Evolutionary conservation across 2,113 vertebrate species (phyloP).

Genomic region (Leucopsar rothschildi): DNA sequence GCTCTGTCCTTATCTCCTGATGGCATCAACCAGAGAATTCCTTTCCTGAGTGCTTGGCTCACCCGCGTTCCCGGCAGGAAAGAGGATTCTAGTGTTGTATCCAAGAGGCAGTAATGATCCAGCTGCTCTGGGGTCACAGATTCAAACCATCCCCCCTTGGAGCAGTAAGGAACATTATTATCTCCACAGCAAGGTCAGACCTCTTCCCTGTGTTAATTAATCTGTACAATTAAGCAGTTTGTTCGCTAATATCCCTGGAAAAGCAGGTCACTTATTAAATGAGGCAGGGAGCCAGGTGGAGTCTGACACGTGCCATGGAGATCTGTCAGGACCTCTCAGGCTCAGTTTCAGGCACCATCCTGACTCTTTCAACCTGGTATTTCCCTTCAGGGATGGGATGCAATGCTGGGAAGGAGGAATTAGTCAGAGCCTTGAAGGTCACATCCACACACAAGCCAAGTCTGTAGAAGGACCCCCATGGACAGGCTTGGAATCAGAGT

Average conservation of each 20-base stretch:
- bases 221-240: constrained; percentile 7
- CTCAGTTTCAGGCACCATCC: not conserved
- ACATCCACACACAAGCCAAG: not conserved
- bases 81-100: not conserved
- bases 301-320: not conserved
- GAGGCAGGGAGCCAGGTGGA: not conserved
- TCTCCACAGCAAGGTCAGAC: not conserved
- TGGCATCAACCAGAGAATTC: not conserved
- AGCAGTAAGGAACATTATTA: not conserved
- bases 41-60: not conserved
- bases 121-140: not conserved
- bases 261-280: not conserved
- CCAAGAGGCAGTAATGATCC: not conserved
- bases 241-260: not conserved
- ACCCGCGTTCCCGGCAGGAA: not conserved
- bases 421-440: not conserved
- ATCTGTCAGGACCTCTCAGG: not conserved
- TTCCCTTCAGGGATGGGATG: not conserved
- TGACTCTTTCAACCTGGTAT: not conserved
- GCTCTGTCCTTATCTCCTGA: not conserved
- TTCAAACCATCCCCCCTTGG: not conserved
- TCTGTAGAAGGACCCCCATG: not conserved
- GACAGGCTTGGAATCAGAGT: not conserved
- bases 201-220: constrained; percentile 7
- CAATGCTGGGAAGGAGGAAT: not conserved